These are phyloP conservation scores for Myotis daubentonii DNA, from an alignment of 2,797 vertebrate genomes.

Conservation along the genomic window DNA sequence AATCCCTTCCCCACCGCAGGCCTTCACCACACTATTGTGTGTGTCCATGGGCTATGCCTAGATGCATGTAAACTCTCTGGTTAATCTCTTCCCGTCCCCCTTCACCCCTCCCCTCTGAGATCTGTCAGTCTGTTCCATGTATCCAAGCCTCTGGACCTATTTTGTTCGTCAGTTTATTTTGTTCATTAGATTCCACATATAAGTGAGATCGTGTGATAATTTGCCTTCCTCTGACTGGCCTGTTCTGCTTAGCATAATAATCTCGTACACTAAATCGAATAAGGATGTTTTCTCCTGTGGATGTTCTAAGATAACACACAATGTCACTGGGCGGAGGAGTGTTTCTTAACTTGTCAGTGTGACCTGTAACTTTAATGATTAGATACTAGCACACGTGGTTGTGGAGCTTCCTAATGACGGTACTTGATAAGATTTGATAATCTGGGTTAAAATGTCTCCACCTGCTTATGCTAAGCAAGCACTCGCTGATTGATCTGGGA, in stretches of 20 bases:
- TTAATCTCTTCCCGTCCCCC: not conserved
- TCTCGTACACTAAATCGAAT: not conserved
- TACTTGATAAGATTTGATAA: not conserved
- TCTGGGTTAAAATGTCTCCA: slow-evolving; percentile 41
- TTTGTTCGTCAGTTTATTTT: not conserved
- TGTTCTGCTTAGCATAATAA: not conserved
- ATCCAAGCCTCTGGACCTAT: not conserved
- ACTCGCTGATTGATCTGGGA: not conserved
- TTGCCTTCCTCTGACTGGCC: not conserved
- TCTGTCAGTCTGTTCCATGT: not conserved
- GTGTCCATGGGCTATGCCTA: not conserved
- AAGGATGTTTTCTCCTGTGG: not conserved
- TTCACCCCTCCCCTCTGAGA: not conserved
- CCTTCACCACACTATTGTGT: not conserved
- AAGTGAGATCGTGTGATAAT: not conserved
- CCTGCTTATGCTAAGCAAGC: not conserved
- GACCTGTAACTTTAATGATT: not conserved
- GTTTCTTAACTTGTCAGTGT: not conserved
- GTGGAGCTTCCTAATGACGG: slow-evolving; percentile 6
- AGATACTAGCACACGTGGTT: not conserved
- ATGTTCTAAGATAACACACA: not conserved
- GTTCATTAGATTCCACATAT: not conserved
- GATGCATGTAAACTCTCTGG: not conserved
- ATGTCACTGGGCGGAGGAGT: not conserved
- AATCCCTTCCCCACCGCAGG: not conserved